Percentiles rank a stretch among this genome's conserved stretches.
phyloP scores from a whole-genome alignment of 2,113 vertebrate species.

The Boulengeromyrus knoepffleri region DNA sequence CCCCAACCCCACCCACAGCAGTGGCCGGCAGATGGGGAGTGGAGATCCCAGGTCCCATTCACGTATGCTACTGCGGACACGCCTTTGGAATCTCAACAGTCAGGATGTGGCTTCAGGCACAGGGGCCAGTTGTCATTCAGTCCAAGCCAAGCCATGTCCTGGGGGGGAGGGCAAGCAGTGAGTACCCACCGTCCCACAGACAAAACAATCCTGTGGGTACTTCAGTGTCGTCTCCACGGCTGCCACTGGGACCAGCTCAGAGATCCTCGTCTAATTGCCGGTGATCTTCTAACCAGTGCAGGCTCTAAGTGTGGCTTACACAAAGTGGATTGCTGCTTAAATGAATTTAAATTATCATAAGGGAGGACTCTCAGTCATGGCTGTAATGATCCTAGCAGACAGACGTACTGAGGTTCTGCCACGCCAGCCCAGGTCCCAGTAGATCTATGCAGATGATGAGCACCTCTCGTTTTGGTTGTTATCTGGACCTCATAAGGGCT shows the following conservation, averaged over 20 bases:
- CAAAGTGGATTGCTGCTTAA: neutral
- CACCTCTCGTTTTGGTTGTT: neutral
- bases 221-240: neutral
- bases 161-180: neutral
- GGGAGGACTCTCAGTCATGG: neutral
- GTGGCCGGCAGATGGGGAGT: neutral
- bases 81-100: slow-evolving; percentile 4
- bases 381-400: neutral
- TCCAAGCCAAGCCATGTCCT: neutral
- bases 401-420: neutral
- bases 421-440: neutral
- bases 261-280: neutral
- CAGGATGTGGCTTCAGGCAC: neutral
- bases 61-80: neutral
- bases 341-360: neutral
- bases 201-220: neutral
- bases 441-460: neutral
- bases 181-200: neutral
- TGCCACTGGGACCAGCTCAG: neutral
- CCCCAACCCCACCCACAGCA: neutral
- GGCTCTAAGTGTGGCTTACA: neutral
- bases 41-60: neutral
- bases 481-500: neutral
- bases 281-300: neutral
- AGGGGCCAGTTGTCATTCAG: neutral